These are phyloP conservation scores for Phoebastria nigripes DNA, from an alignment of 2,797 vertebrate genomes.

Conservation along the genomic window DNA sequence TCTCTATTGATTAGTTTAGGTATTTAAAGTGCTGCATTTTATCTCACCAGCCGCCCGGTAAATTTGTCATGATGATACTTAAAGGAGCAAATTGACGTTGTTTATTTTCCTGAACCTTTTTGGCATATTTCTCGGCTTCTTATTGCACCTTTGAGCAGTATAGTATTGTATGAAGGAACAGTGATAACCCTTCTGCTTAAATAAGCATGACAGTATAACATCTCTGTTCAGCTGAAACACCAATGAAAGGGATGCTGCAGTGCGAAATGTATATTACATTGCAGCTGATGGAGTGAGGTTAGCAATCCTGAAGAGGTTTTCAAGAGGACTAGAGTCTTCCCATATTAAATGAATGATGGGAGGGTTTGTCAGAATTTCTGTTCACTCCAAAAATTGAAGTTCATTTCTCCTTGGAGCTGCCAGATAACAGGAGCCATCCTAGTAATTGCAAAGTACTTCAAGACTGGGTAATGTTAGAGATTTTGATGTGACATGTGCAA, in stretches of 20 bases:
- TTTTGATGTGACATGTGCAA: background rate
- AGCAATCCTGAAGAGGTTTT: conserved; percentile 9
- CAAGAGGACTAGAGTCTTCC: background rate
- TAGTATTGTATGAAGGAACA: background rate
- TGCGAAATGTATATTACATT: background rate
- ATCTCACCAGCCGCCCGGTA: conserved; percentile 22
- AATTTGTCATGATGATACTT: conserved; percentile 19
- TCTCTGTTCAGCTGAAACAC: conserved; percentile 12
- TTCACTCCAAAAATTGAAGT: background rate
- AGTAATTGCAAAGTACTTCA: background rate
- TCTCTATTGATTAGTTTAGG: conserved; percentile 48
- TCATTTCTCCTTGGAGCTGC: background rate
- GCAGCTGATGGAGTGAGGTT: background rate
- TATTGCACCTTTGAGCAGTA: conserved; percentile 35
- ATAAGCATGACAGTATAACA: background rate
- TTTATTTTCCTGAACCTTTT: conserved; percentile 18
- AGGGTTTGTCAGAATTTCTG: conserved; percentile 17
- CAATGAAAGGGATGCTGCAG: background rate
- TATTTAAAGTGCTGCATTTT: conserved; percentile 64
- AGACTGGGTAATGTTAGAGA: background rate
- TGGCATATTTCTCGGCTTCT: conserved; percentile 15
- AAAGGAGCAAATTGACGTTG: background rate
- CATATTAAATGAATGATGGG: background rate
- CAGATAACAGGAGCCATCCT: background rate
- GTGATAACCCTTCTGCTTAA: conserved; percentile 60